Base-by-base conservation (phyloP, 1,140 invertebrate genomes). In the Aphidius ervi region DNA sequence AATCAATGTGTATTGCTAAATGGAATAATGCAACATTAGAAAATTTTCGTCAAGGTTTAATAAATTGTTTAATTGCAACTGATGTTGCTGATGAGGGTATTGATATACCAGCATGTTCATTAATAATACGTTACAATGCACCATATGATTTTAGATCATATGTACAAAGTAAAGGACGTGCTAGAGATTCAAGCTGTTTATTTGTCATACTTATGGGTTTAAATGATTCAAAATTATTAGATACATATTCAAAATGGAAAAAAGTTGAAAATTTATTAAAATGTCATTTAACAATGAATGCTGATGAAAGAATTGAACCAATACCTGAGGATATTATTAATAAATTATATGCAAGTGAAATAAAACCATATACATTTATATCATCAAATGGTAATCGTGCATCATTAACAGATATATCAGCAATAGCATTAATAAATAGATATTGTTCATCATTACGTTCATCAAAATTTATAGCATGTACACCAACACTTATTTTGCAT, bases 41-140 rank as follows among this genome's bases (percentile, higher is more conserved):
- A 5, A 84, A 82, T 62, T 90, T 89, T 74, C 75, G 81, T 45
- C 74, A 69, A 39, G 86, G 86, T 9, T 72, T 79, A 42, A 75
- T 84, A 1, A 97, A 97, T 74, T 82, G 94, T 23, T 68, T 97
- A 5, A 80, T 95, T 48, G 85, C 92, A 10, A 95, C 94, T 6
- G 79, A 85, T 74, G 84, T 93, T 20, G 73, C 94, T 6, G 92
- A 95, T 75, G 91, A 94, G 78, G 91, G 92, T 8, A 82, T 95
- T n/a, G 93, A 95, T 72, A 81, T 95, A 45, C 88, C 89, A 1
- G 82, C 84, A 55, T 95, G 93, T 73, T 91, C 91, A 68, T 75
- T 95, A 47, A 86, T 96, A n/a, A 74, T 94, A 45, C 79, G 89
- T 50, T 95, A 90, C 78, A 87, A 91, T 78, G 56, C 71, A 10